Base-by-base conservation (phyloP, 2,797 vertebrate genomes). In the Cottoperca gobio region DNA sequence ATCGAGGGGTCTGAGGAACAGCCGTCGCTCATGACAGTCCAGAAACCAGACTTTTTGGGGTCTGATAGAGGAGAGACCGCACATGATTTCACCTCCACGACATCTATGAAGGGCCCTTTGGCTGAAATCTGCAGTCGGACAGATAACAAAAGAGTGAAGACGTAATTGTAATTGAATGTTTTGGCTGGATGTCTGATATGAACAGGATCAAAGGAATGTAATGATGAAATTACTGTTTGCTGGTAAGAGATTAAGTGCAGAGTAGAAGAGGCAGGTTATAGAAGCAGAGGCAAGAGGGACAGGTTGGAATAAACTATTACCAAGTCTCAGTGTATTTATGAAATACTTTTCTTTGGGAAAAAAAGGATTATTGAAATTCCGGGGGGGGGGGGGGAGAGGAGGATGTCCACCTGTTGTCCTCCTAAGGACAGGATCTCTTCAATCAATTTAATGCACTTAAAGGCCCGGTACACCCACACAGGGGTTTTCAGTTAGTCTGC, bases 31-130 rank as follows among this genome's bases (percentile, higher is more conserved):
- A 95, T 90, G 60, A 95, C 49, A 0, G 78, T 65, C 95, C 95
- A 96, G 72, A 89, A 87, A 11, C 70, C 71, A 31, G 69, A 74
- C 53, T 79, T 88, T n/a, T 79, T 89, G 0, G 93, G 93, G 88
- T 95, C 92, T 0, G 95, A 95, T 37, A 88, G 76, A 33, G 95
- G 91, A 54, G 94, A 94, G 16, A 95, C 78, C n/a, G 90, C 42
- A 23, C 95, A 96, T 0, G 93, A 93, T 72, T 67, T 86, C 35
- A 95, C 71, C 72, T 93, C 89, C 39, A 93, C 54, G 0, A 70
- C 73, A 3, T 88, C 87, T 8, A 75, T 24, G 31, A 85, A 26
- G 21, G 74, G 35, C 2, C 82, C 85, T 59, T 63, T 66, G 49
- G 81, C 90, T 2, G 89, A 93, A 66, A 94, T 89, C 95, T 95